Evolutionary conservation across 2,113 vertebrate genomes (phyloP).

Genomic region (Nestor notabilis): DNA sequence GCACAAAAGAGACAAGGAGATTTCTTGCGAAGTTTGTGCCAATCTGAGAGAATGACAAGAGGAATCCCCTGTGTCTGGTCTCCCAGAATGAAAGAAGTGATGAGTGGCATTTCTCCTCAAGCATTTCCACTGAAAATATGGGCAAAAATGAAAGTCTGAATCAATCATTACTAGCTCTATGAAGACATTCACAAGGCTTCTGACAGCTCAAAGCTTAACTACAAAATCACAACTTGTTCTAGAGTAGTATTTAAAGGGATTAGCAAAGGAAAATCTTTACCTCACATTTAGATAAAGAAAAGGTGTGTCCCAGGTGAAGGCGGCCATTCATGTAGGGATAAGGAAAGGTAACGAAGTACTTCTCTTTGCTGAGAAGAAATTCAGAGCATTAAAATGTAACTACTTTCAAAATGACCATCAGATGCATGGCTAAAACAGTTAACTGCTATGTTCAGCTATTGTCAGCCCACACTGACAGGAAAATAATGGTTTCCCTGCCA

Average conservation of each 20-base stretch:
- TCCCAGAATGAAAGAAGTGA: background rate
- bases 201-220: background rate
- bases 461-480: background rate
- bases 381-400: background rate
- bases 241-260: background rate
- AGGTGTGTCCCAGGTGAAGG: constrained; percentile 94
- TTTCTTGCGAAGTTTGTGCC: background rate
- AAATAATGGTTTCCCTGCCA: background rate
- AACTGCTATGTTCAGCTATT: background rate
- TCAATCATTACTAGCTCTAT: background rate
- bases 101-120: background rate
- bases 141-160: rapidly evolving
- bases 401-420: background rate
- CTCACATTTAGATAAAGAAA: constrained; percentile 97
- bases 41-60: background rate
- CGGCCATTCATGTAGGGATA: constrained; percentile 99
- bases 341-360: constrained; percentile 93
- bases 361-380: constrained; percentile 80
- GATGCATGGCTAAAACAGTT: background rate
- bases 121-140: background rate
- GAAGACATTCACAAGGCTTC: background rate
- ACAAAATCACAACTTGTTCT: background rate
- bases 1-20: background rate
- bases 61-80: background rate
- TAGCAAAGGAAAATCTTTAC: constrained; percentile 71